Evolutionary conservation across 2,113 vertebrate genomes (phyloP).

Genomic region (Corythornis vintsioides): DNA sequence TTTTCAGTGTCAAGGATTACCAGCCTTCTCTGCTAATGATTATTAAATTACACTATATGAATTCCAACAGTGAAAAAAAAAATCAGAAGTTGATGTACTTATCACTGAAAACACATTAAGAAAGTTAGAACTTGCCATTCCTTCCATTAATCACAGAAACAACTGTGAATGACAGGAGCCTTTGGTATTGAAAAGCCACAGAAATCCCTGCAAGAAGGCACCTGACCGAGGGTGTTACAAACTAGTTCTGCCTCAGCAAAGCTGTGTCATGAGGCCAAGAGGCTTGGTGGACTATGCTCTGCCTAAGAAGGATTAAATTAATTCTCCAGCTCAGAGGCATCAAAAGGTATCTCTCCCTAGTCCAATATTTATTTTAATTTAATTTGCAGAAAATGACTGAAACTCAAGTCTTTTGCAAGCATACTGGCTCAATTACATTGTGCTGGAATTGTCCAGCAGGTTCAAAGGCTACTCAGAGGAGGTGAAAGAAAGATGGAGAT

Average conservation of each 20-base stretch:
- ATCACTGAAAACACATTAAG: neutral
- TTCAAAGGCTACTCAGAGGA: neutral
- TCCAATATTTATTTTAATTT: neutral
- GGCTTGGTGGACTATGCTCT: neutral
- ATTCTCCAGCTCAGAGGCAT: neutral
- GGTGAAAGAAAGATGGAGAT: neutral
- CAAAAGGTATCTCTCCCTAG: neutral
- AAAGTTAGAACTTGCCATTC: neutral
- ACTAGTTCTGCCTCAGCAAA: neutral
- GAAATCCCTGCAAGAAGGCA: neutral
- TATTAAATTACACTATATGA: neutral
- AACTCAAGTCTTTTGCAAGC: neutral
- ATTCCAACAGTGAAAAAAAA: neutral
- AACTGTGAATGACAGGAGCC: neutral
- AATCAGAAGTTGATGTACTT: neutral
- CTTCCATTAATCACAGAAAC: neutral
- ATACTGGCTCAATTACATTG: neutral
- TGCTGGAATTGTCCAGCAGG: neutral
- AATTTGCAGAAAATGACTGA: neutral
- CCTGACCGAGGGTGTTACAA: neutral
- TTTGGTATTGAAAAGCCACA: neutral
- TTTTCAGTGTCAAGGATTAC: neutral
- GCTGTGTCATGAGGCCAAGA: neutral
- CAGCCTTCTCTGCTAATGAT: neutral
- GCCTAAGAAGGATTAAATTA: neutral